Conservation (phyloP, 1,140 invertebrate genomes). For the Augochlora pura region DNA sequence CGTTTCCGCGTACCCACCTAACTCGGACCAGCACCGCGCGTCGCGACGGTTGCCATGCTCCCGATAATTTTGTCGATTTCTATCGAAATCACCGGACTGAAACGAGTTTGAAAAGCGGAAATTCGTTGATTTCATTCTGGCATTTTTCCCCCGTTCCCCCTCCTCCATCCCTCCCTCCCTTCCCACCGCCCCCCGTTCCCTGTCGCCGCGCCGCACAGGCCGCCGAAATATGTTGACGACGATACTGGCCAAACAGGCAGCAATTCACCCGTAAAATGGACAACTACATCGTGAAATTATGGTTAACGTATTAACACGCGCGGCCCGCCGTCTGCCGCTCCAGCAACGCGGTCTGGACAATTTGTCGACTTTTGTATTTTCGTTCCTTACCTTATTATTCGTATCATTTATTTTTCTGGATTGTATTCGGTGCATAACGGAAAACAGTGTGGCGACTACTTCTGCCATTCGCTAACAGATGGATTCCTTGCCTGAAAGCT, state of each 20-base stretch:
- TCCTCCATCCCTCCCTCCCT: too few species aligned
- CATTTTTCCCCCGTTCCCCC: constrained; percentile 1
- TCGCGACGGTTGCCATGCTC: constrained; percentile 24
- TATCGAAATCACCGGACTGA: constrained; percentile 44
- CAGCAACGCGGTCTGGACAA: too few species aligned
- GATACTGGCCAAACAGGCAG: neutral
- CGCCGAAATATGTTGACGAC: neutral
- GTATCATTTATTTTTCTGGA: too few species aligned
- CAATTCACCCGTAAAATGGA: constrained; percentile 6
- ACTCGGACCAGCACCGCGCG: constrained; percentile 9
- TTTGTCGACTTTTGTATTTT: too few species aligned
- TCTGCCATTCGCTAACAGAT: too few species aligned
- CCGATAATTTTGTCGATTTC: constrained; percentile 66
- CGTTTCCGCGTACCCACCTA: constrained; percentile 44
- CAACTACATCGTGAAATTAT: neutral
- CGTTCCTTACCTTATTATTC: too few species aligned
- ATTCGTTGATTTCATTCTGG: constrained; percentile 44
- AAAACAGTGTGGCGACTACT: too few species aligned
- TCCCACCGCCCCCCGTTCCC: too few species aligned
- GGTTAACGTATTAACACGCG: neutral
- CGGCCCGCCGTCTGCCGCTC: too few species aligned
- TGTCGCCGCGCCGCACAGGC: too few species aligned
- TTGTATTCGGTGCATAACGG: too few species aligned
- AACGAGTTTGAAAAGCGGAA: constrained; percentile 45
- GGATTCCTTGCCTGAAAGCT: too few species aligned